Evolutionary conservation across 2,113 vertebrate genomes (phyloP).

Genomic region (Ginglymostoma cirratum): DNA sequence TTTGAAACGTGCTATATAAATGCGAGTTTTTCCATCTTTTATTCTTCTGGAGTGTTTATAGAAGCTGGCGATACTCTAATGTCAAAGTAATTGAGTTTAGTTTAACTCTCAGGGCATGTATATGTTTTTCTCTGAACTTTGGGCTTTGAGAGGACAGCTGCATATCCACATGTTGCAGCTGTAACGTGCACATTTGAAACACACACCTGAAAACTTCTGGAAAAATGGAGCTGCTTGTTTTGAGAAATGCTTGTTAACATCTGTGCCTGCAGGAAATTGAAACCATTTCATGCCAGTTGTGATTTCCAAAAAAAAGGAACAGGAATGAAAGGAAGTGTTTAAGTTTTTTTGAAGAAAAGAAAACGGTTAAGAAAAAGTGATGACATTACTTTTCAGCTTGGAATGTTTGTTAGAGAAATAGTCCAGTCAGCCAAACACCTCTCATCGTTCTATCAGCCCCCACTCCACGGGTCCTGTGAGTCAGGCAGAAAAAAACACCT

Average conservation of each 20-base stretch:
- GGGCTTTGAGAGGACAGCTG: background rate
- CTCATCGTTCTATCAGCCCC: background rate
- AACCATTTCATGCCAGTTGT: background rate
- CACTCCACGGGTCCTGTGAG: background rate
- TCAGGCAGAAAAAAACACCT: background rate
- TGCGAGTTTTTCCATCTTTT: background rate
- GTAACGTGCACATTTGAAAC: background rate
- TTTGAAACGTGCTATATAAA: background rate
- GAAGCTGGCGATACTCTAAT: background rate
- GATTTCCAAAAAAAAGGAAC: background rate
- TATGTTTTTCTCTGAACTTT: background rate
- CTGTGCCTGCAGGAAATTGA: background rate
- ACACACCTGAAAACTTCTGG: background rate
- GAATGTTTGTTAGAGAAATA: background rate
- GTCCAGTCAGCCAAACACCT: background rate
- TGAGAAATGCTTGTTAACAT: background rate
- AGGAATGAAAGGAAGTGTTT: background rate
- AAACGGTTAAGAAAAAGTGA: background rate
- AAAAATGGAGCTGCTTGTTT: background rate
- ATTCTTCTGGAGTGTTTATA: background rate
- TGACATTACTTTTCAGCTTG: slow-evolving; percentile 6
- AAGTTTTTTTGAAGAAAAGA: background rate
- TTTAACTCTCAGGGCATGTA: background rate
- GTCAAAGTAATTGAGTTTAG: background rate
- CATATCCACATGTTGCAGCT: background rate